Base-by-base conservation (phyloP, 2,797 vertebrate genomes). In the Enoplosus armatus region DNA sequence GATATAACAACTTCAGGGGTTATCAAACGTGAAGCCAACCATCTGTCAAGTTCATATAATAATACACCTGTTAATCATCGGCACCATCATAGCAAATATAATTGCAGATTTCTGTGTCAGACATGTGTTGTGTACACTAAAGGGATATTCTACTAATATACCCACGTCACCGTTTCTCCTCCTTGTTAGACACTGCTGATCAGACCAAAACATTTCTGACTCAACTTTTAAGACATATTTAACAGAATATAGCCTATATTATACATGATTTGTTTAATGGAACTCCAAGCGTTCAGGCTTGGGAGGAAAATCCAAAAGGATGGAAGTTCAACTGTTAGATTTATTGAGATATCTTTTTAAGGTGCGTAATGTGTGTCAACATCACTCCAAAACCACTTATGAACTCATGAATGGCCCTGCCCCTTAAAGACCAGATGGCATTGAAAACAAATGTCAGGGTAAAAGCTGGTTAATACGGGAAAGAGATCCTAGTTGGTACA, bases 401-500 rank as follows among this genome's bases (percentile, higher is more conserved):
- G 74, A 87, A 77, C 61, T 80, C 33, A 67, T 59, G 68, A 87
- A 82, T 87, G 84, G 79, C 31, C 66, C 70, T 54, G 77, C 71
- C 76, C 77, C 60, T 85, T 61, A 73, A 85, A 84, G 79, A 88
- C 85, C 83, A 65, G 55, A 83, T 78, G 82, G 79, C 62, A 55
- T 70, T 86, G 69, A 83, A 90, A 89, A 92, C 33, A 83, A 85
- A 79, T 50, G 70, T 87, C 72, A 71, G 80, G 74, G 71, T 91
- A 88, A 93, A 93, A 94, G 84, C 86, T 91, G 87, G 90, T 90
- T 87, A 83, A 85, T 85, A 75, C 82, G 83, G 80, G 83, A 82
- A 85, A 81, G 50, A 82, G 79, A 93, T 87, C 90, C 74, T 84
- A 78, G 67, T 86, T 82, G 86, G 86, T 89, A 85, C 69, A 68